Evolutionary conservation across 2,888 invertebrate genomes (phyloP), one percentile per base, ranked within the genome.

Genomic region (Euphydryas editha): DNA sequence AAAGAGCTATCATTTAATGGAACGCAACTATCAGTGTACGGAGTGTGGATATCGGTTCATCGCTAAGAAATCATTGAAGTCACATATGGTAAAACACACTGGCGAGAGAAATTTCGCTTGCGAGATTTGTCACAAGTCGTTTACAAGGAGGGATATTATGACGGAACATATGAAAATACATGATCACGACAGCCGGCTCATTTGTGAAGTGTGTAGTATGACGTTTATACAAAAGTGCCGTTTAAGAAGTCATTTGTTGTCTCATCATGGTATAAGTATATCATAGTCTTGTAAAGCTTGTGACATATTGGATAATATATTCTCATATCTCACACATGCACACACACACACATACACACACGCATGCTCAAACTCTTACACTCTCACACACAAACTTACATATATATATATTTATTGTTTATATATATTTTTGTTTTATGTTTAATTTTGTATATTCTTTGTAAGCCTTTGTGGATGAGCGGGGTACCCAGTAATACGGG

Each of bases 1-100:
- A 21, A 90, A 90, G 64, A 87, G 87, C 54, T 82, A 82, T 54
- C 93, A 93, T 74, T 78, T 93, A n/a, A 91, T 90, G 88, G 92
- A 92, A 61, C 72, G 84, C 3, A 88, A 93, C 18, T 91, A 85
- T 64, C 90, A 90, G 57, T 94, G 94, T 30, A 85, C 87, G 0
- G 88, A 93, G 24, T 94, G 94, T 62, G 93, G 92, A 0, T 90
- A 85, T 51, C 79, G 88, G 57, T 94, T 94, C 62, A 93, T 93
- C 71, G 93, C 92, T 62, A 92, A 91, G n/a, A 93, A 93, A 69
- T 91, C 91, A 0, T 79, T 94, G 0, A 93, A 92, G 61, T 92
- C 88, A 0, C 93, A 93, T 54, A 93, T 93, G 92, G 76, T 93
- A 0, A 90, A 90, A 42, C 93, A 93, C 67, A 90, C 88, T 0